These are phyloP conservation scores for Drosophila ezoana DNA, from an alignment of 2,888 invertebrate genomes.

Conservation along the genomic window DNA sequence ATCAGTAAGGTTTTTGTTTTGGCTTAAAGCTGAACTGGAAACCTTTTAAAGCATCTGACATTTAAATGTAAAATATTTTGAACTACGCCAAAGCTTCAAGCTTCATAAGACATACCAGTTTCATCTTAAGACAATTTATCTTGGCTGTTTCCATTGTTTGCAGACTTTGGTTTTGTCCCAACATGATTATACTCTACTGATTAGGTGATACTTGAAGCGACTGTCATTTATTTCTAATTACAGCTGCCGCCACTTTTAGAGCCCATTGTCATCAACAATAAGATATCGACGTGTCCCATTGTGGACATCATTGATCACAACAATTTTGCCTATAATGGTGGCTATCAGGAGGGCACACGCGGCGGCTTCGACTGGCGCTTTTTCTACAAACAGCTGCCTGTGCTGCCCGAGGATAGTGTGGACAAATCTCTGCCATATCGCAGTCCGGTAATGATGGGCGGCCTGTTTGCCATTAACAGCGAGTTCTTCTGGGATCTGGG, in stretches of 20 bases:
- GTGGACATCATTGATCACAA: constrained; percentile 96
- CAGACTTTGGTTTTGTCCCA: no score
- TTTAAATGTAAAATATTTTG: no score
- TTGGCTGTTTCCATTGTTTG: no score
- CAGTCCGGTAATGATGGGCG: constrained; percentile 99
- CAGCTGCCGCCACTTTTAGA: constrained; percentile 90
- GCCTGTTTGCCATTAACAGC: constrained; percentile 95
- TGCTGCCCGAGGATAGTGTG: constrained; percentile 79
- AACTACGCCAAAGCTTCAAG: no score
- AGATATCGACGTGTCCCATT: constrained; percentile 96
- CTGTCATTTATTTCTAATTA: constrained; percentile 87
- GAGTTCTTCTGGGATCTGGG: constrained; percentile 98
- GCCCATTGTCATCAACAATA: constrained; percentile 93
- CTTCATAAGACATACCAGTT: no score
- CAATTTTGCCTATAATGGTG: constrained; percentile 93
- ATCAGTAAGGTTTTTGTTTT: no score
- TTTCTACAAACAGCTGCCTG: constrained; percentile 93
- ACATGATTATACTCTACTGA: constrained; percentile 85
- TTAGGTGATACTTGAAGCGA: background rate
- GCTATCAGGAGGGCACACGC: constrained; percentile 95
- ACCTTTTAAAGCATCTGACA: no score
- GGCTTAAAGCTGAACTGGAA: no score
- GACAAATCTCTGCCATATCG: constrained; percentile 84
- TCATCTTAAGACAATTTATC: no score
- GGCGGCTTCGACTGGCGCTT: constrained; percentile 99